Evolutionary conservation across 2,113 vertebrate genomes (phyloP).

Genomic region (Stictonetta naevosa): DNA sequence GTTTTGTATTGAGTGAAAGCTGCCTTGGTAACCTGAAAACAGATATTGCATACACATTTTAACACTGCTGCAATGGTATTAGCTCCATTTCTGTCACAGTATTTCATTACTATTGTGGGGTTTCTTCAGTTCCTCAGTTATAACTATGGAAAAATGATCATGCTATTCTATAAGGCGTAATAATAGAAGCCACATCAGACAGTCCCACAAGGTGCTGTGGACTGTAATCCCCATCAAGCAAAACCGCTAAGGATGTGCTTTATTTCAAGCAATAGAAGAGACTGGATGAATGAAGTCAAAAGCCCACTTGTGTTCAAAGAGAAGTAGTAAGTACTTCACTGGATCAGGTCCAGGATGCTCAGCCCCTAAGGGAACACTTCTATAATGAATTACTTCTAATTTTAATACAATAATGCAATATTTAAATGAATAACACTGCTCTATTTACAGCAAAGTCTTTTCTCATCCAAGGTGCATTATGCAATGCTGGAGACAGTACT

Average conservation of each 20-base stretch:
- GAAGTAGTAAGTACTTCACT: neutral
- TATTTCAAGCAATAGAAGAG: neutral
- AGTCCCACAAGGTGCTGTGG: neutral
- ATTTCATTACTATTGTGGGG: neutral
- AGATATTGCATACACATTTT: conserved; percentile 46
- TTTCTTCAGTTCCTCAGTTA: neutral
- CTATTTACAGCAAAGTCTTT: neutral
- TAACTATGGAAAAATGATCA: neutral
- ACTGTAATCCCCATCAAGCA: neutral
- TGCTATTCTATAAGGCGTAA: neutral
- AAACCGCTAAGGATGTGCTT: neutral
- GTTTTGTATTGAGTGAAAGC: conserved; percentile 89
- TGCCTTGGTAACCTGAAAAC: conserved; percentile 93
- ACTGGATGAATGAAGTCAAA: neutral
- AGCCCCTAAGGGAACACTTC: neutral
- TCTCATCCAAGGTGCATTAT: neutral
- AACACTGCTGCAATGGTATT: neutral
- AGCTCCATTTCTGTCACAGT: neutral
- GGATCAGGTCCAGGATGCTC: neutral
- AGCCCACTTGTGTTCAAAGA: neutral
- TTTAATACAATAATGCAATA: neutral
- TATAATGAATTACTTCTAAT: neutral
- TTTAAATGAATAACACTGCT: neutral
- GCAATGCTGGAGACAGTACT: neutral
- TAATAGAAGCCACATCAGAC: neutral